A percentile compares a stretch with the other conserved stretches of the same genome.
Evolutionary conservation across 2,113 vertebrate genomes (phyloP).

Genomic region (Motacilla tschutschensis): DNA sequence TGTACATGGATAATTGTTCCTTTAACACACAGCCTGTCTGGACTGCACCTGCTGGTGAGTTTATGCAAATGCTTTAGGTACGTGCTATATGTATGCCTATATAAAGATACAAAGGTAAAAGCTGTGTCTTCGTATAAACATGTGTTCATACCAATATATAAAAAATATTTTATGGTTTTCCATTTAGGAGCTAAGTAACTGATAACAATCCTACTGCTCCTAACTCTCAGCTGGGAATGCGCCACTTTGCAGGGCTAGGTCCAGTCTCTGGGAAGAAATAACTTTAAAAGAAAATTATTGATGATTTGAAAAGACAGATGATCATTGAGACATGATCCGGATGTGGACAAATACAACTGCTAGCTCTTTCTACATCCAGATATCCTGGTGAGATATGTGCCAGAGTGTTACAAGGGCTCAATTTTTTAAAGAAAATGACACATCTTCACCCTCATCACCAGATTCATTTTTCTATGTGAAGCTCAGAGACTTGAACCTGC

Average conservation of each 20-base stretch:
- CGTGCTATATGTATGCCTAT: not conserved
- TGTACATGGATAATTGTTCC: not conserved
- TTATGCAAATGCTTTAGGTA: not conserved
- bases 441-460: not conserved
- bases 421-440: not conserved
- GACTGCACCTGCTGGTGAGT: not conserved
- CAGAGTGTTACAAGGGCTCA: not conserved
- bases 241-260: not conserved
- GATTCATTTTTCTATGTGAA: not conserved
- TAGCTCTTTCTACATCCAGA: not conserved
- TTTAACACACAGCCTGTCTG: not conserved
- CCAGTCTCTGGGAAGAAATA: not conserved
- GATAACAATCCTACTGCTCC: not conserved
- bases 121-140: not conserved
- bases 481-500: not conserved
- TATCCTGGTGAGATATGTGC: not conserved
- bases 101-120: not conserved
- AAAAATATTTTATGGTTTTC: not conserved
- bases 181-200: not conserved
- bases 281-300: not conserved
- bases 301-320: not conserved
- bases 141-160: not conserved
- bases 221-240: not conserved
- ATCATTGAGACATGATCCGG: fast-evolving
- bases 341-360: not conserved